Evolutionary conservation across 2,113 vertebrate genomes (phyloP).

Genomic region (Xenus cinereus): DNA sequence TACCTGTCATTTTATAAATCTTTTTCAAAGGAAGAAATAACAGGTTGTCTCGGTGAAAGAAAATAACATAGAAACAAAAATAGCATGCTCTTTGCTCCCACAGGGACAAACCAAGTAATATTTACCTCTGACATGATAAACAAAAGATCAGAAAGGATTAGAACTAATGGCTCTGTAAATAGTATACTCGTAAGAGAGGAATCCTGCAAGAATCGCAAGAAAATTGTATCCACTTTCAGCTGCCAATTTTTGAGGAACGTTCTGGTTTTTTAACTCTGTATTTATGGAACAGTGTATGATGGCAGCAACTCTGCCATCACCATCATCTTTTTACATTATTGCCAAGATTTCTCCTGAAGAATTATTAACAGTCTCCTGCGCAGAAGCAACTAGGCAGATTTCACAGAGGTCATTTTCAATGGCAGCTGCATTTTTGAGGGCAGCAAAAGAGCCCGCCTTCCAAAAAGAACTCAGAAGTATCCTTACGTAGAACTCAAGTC

Average conservation of each 20-base stretch:
- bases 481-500: rapidly evolving
- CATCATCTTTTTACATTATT: background rate
- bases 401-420: background rate
- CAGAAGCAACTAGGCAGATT: background rate
- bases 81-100: slow-evolving; percentile 33
- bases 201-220: slow-evolving; percentile 46
- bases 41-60: slow-evolving; percentile 63
- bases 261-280: background rate
- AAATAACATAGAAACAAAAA: slow-evolving; percentile 1
- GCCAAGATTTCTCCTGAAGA: background rate
- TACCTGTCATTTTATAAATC: slow-evolving; percentile 67
- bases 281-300: background rate
- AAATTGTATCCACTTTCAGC: slow-evolving; percentile 49
- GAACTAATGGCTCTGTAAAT: slow-evolving; percentile 67
- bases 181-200: slow-evolving; percentile 38
- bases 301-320: background rate
- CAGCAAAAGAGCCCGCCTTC: background rate
- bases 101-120: slow-evolving; percentile 52
- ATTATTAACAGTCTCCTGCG: background rate
- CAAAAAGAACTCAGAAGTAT: background rate
- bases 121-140: slow-evolving; percentile 74
- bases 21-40: slow-evolving; percentile 71
- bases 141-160: slow-evolving; percentile 71
- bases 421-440: background rate
- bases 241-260: slow-evolving; percentile 33